These are phyloP conservation scores for Rhimphoctona megacephalus DNA, from an alignment of 2,888 invertebrate species.

Conservation along the genomic window DNA sequence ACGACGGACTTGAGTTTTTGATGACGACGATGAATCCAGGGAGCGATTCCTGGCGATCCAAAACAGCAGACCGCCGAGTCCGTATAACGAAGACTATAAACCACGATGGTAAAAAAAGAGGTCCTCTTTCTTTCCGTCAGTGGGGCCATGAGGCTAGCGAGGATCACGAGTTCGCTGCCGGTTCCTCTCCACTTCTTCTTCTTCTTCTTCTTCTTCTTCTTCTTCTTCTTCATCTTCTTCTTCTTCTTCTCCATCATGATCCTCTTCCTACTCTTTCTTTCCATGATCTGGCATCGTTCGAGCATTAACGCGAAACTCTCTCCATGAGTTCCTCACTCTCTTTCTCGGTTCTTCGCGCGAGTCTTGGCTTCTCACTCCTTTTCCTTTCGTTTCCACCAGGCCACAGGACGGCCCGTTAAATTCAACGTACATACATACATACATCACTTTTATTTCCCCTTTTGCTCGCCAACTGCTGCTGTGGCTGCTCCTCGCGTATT, in stretches of 20 bases:
- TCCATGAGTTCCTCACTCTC: constrained; percentile 38
- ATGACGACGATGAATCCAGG: not conserved
- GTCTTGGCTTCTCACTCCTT: constrained; percentile 52
- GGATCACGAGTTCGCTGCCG: constrained; percentile 41
- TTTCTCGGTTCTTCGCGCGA: constrained; percentile 33
- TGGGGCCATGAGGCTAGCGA: constrained; percentile 49
- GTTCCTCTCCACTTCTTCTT: constrained; percentile 38
- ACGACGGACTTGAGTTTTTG: not conserved
- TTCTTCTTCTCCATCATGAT: constrained; percentile 23
- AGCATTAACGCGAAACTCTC: constrained; percentile 62
- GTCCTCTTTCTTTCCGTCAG: constrained; percentile 51
- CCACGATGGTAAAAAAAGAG: constrained; percentile 60
- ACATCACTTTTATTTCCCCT: constrained; percentile 57
- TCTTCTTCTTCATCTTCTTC: constrained; percentile 1
- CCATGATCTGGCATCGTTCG: constrained; percentile 61
- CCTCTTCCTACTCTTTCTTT: constrained; percentile 38
- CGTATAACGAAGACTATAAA: constrained; percentile 67
- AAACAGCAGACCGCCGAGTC: constrained; percentile 47
- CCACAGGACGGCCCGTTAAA: constrained; percentile 49
- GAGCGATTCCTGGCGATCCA: constrained; percentile 39
- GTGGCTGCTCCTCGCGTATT: constrained; percentile 22
- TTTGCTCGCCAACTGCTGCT: constrained; percentile 46
- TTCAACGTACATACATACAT: constrained; percentile 56
- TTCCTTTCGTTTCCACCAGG: constrained; percentile 57
- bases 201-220: constrained; percentile 25